Evolutionary conservation across 2,888 invertebrate species (phyloP).

Genomic region (Epinotia demarniana): DNA sequence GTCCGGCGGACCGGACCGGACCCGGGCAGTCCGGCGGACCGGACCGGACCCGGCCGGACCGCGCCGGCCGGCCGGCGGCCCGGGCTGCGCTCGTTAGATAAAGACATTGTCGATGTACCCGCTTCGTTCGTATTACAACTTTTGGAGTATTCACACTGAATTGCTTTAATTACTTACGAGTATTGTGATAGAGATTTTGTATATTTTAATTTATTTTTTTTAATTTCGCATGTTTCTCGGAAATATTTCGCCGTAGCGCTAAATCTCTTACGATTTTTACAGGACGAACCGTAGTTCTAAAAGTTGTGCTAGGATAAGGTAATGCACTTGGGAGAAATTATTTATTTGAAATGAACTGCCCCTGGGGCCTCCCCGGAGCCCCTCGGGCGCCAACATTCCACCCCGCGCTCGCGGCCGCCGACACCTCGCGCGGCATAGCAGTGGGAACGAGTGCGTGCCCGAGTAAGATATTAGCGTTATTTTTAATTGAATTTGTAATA

Average conservation of each 20-base stretch:
- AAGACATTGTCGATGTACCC: constrained; percentile 62
- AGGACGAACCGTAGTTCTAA: constrained; percentile 76
- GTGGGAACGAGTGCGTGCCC: constrained; percentile 75
- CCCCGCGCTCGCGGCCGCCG: constrained; percentile 56
- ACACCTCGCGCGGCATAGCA: constrained; percentile 58
- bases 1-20: constrained; percentile 33
- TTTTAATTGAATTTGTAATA: constrained; percentile 83
- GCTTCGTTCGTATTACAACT: constrained; percentile 78
- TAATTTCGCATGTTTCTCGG: constrained; percentile 81
- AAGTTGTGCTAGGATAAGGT: constrained; percentile 80
- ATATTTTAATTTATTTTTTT: constrained; percentile 85
- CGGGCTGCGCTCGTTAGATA: constrained; percentile 51
- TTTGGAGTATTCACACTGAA: constrained; percentile 84
- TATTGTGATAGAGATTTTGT: constrained; percentile 85
- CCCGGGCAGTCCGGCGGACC: constrained; percentile 19
- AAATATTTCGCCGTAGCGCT: constrained; percentile 75
- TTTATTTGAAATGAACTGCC: constrained; percentile 62
- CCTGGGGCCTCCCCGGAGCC: constrained; percentile 43
- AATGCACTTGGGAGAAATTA: constrained; percentile 70
- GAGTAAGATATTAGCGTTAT: constrained; percentile 84
- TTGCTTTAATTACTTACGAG: constrained; percentile 85
- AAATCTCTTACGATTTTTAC: constrained; percentile 75
- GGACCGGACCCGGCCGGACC: constrained; percentile 38
- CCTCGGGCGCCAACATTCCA: constrained; percentile 66
- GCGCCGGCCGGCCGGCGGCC: constrained; percentile 11